Percentiles rank a stretch among this genome's conserved stretches.
These are phyloP conservation scores for Pachyramphus minor DNA, from an alignment of 2,113 vertebrate species.

Conservation along the genomic window DNA sequence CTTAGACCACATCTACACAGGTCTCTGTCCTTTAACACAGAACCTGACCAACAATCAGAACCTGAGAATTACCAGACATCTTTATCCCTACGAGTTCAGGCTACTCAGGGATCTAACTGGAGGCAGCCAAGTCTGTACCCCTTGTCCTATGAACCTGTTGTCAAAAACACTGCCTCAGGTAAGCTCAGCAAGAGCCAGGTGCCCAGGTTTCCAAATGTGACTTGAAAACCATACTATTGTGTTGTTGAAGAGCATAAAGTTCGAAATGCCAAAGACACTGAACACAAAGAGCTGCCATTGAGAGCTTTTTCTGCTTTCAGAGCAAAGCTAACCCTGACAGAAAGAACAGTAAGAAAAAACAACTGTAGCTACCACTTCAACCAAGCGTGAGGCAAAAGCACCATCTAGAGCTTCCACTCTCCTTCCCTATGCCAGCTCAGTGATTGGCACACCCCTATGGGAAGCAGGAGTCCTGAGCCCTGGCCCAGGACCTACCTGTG, in stretches of 20 bases:
- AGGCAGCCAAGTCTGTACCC: background rate
- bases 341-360: background rate
- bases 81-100: background rate
- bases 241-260: background rate
- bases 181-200: background rate
- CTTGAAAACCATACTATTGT: background rate
- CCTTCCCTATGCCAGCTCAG: fast-evolving
- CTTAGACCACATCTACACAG: background rate
- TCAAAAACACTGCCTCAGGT: background rate
- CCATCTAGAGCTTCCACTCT: fast-evolving
- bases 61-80: background rate
- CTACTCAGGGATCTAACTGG: background rate
- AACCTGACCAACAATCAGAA: background rate
- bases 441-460: background rate
- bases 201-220: background rate
- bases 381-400: fast-evolving
- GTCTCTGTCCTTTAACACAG: background rate
- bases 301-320: background rate
- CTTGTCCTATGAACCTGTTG: background rate
- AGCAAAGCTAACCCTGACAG: background rate
- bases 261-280: background rate
- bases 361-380: background rate
- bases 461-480: background rate
- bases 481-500: background rate
- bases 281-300: background rate